Percentiles rank a stretch among this genome's conserved stretches.
phyloP scores from a whole-genome alignment of 2,797 vertebrate genomes.

The Gadopsis bispinosus region DNA sequence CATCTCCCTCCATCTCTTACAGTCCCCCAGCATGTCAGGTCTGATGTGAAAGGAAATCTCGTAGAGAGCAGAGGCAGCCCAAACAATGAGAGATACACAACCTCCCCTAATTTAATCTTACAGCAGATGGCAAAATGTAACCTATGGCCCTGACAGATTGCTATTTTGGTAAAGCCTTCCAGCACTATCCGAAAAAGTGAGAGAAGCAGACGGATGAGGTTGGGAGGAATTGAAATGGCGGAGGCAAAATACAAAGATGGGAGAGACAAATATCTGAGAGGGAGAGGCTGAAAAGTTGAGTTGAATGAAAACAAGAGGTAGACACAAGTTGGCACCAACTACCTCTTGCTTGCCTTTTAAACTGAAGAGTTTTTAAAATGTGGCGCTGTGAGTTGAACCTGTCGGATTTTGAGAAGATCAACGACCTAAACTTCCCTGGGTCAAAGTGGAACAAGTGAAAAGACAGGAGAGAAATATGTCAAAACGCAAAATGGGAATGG shows the following conservation, averaged over 20 bases:
- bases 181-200: slow-evolving; percentile 61
- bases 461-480: slow-evolving; percentile 55
- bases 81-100: slow-evolving; percentile 79
- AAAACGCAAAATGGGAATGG: slow-evolving; percentile 52
- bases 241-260: slow-evolving; percentile 47
- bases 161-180: slow-evolving; percentile 81
- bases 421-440: slow-evolving; percentile 53
- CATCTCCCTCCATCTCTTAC: slow-evolving; percentile 54
- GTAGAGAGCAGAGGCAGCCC: slow-evolving; percentile 71
- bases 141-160: slow-evolving; percentile 85
- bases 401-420: slow-evolving; percentile 59
- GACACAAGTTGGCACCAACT: neutral
- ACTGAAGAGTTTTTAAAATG: slow-evolving; percentile 2
- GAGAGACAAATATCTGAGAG: slow-evolving; percentile 23
- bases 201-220: slow-evolving; percentile 60
- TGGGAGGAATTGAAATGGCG: slow-evolving; percentile 49
- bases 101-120: slow-evolving; percentile 80
- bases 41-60: slow-evolving; percentile 73
- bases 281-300: slow-evolving; percentile 10
- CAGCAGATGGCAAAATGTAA: slow-evolving; percentile 84
- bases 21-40: slow-evolving; percentile 47
- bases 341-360: too few species aligned
- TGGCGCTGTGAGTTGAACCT: slow-evolving; percentile 35
- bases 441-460: slow-evolving; percentile 49
- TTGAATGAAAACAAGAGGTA: slow-evolving; percentile 18